phyloP scores from a whole-genome alignment of 2,797 vertebrate species.

The Natrix natrix region DNA sequence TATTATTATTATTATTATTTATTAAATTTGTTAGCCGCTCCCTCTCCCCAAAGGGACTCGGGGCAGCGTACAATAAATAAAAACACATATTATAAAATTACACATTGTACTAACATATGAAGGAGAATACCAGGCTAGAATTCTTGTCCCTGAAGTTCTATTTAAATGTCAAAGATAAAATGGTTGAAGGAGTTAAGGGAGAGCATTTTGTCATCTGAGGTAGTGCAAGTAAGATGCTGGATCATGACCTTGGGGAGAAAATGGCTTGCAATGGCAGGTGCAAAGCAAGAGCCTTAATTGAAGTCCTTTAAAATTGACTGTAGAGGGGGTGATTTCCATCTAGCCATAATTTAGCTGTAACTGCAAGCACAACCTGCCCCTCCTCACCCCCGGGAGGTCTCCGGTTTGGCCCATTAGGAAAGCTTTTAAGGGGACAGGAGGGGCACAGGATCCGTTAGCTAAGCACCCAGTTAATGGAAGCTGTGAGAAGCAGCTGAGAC shows the following conservation, averaged over 20 bases:
- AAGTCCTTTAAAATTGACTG: slow-evolving; percentile 2
- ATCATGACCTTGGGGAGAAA: background rate
- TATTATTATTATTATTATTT: too few species aligned
- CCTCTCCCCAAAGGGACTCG: too few species aligned
- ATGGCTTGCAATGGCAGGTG: slow-evolving; percentile 17
- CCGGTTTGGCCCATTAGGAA: slow-evolving; percentile 13
- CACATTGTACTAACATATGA: background rate
- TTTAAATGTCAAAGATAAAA: background rate
- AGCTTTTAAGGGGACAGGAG: background rate
- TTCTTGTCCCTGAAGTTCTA: background rate
- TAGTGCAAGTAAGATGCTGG: background rate
- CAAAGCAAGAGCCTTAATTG: slow-evolving; percentile 27
- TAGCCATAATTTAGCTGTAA: background rate
- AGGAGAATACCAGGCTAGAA: background rate
- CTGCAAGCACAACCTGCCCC: background rate
- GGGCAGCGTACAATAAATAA: too few species aligned
- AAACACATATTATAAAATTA: too few species aligned
- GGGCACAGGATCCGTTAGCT: background rate
- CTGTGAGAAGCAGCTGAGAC: slow-evolving; percentile 15
- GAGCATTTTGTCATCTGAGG: background rate
- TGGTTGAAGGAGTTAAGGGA: background rate
- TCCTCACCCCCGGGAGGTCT: slow-evolving; percentile 7
- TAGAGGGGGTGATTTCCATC: slow-evolving; percentile 2
- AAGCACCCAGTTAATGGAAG: slow-evolving; percentile 17
- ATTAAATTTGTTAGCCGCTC: too few species aligned